Conservation (phyloP, 2,888 invertebrate species). For the Epicampocera succincta region DNA sequence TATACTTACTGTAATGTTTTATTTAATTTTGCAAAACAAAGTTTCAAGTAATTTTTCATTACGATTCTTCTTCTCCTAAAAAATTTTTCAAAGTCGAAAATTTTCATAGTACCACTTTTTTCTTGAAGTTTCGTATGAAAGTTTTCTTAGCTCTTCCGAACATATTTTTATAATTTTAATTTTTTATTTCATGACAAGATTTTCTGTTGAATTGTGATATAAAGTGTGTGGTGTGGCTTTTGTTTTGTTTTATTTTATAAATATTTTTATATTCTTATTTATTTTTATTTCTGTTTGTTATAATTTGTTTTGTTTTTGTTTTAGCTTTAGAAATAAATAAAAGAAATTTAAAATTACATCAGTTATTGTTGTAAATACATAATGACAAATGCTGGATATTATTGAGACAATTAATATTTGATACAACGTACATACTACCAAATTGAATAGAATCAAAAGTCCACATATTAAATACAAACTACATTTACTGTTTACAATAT, state of each 20-base stretch:
- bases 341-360: slow-evolving; percentile 53
- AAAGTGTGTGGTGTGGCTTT: neutral
- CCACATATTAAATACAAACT: slow-evolving; percentile 56
- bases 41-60: no score
- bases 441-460: slow-evolving; percentile 57
- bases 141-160: no score
- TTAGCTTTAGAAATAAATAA: slow-evolving; percentile 50
- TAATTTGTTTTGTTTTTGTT: slow-evolving; percentile 32
- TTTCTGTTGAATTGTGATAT: neutral
- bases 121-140: no score
- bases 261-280: slow-evolving; percentile 15
- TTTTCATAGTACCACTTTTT: no score
- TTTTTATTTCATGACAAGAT: slow-evolving; percentile 3
- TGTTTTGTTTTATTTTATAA: slow-evolving; percentile 13
- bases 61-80: no score
- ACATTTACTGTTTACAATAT: slow-evolving; percentile 46
- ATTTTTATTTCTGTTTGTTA: slow-evolving; percentile 11
- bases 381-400: slow-evolving; percentile 37
- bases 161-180: neutral
- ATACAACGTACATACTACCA: slow-evolving; percentile 59
- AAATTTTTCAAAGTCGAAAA: no score
- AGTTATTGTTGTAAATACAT: slow-evolving; percentile 49
- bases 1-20: no score
- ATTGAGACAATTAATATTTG: slow-evolving; percentile 56
- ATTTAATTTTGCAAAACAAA: no score